Base-by-base conservation (phyloP, 2,888 invertebrate species). In the Oscheius onirici region DNA sequence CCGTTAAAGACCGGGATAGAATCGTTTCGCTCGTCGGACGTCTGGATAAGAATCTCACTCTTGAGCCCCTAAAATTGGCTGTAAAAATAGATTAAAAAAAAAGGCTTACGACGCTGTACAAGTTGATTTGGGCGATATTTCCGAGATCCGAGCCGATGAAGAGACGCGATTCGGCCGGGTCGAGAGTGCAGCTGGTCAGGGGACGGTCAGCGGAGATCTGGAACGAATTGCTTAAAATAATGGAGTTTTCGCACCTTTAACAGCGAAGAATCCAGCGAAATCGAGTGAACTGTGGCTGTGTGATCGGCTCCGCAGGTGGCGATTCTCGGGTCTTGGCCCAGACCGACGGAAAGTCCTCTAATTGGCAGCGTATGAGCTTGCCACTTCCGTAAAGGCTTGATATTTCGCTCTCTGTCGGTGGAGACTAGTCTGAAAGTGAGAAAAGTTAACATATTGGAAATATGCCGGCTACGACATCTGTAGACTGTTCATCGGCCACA, bases 121-220 rank as follows among this genome's bases (percentile, higher is more conserved):
- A 66, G 51, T 78, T 76, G 51, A 83, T 73, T 26, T 79, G 80
- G 11, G 76, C 79, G 49, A 85, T 80, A 15, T 74, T 72, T 54
- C 85, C 85, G 11, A 75, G 73, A 58, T 80, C 80, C 0, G 83
- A 77, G 28, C 82, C 83, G 15, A 85, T 34, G 54, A 83, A 82
- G 15, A 85, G 46, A 1, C 81, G 76, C 3, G 79, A 74, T 58
- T 85, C 85, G 10, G 80, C 81, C 1, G 77, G 66, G 74, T 84
- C 84, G 20, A 85, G 75, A 11, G 75, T 73, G 26, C 82, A 81
- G 2, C 78, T 58, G 10, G 82, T 81, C 41, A 85, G 55, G 1
- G 83, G 81, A 11, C 80, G 76, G 70, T 85, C 85, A 5, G 78
- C 73, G 10, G 78, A 77, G 10, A 83, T 60, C 75, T 82, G 69